These are phyloP conservation scores for human DNA, from an alignment of 2,113 vertebrate species.

Conservation along the genomic window DNA sequence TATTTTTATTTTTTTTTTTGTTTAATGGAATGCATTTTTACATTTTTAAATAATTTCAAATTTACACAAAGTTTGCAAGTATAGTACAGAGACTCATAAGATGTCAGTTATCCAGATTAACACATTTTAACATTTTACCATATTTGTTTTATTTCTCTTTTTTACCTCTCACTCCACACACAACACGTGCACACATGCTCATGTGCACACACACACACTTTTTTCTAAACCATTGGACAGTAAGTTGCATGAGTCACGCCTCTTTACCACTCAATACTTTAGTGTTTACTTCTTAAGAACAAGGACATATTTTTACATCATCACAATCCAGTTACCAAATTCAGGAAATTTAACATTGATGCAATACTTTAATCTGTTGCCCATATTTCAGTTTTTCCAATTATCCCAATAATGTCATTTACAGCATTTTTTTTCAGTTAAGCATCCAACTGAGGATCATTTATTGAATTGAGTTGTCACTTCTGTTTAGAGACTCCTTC, in stretches of 20 bases:
- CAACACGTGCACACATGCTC: not conserved
- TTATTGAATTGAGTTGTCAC: not conserved
- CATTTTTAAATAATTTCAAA: conserved; percentile 1
- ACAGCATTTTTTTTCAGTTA: not conserved
- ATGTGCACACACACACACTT: not conserved
- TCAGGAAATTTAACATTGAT: not conserved
- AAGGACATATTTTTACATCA: not conserved
- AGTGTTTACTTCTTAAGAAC: not conserved
- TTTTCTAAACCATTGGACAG: not conserved
- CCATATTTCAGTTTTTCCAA: not conserved
- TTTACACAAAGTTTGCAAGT: not conserved
- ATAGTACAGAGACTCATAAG: not conserved
- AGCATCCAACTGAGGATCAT: not conserved
- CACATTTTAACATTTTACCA: not conserved
- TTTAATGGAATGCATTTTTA: not conserved
- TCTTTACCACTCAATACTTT: not conserved
- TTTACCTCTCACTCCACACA: not conserved
- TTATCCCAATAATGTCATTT: not conserved
- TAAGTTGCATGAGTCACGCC: not conserved
- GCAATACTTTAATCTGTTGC: not conserved
- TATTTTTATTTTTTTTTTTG: not conserved
- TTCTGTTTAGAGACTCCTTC: not conserved
- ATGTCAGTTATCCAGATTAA: not conserved
- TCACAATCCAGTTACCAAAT: not conserved
- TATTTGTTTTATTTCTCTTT: not conserved